phyloP scores from a whole-genome alignment of 2,888 invertebrate genomes.

The Amphipyra berbera region DNA sequence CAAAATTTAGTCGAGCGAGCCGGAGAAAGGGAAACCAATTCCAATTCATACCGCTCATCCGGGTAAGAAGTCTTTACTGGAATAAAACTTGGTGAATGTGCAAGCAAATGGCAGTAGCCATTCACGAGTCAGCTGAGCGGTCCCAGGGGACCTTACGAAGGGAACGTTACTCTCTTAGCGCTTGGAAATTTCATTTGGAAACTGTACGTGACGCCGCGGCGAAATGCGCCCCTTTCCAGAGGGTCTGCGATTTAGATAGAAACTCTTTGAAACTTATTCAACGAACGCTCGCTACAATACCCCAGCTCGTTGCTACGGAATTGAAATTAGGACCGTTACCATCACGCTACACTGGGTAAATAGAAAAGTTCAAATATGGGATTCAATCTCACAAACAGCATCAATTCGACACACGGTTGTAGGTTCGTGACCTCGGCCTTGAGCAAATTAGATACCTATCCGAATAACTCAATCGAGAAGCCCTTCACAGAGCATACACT shows the following conservation, averaged over 20 bases:
- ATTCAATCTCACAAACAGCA: constrained; percentile 74
- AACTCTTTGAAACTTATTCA: constrained; percentile 79
- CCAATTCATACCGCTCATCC: constrained; percentile 59
- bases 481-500: constrained; percentile 65
- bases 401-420: constrained; percentile 49
- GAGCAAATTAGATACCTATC: constrained; percentile 62
- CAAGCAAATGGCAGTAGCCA: constrained; percentile 69
- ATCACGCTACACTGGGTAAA: constrained; percentile 73
- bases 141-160: constrained; percentile 66
- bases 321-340: constrained; percentile 81
- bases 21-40: constrained; percentile 52
- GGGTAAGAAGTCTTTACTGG: constrained; percentile 57
- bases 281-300: constrained; percentile 73
- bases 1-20: not conserved
- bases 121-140: constrained; percentile 65
- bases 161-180: constrained; percentile 73
- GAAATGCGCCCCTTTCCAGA: constrained; percentile 79
- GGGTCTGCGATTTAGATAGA: constrained; percentile 74
- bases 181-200: constrained; percentile 86
- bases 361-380: constrained; percentile 75
- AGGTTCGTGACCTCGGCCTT: constrained; percentile 64
- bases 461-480: constrained; percentile 61
- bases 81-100: constrained; percentile 68
- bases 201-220: constrained; percentile 81
- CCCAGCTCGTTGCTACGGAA: constrained; percentile 77